phyloP scores from a whole-genome alignment of 2,113 vertebrate species.

The Anolis sagrei region DNA sequence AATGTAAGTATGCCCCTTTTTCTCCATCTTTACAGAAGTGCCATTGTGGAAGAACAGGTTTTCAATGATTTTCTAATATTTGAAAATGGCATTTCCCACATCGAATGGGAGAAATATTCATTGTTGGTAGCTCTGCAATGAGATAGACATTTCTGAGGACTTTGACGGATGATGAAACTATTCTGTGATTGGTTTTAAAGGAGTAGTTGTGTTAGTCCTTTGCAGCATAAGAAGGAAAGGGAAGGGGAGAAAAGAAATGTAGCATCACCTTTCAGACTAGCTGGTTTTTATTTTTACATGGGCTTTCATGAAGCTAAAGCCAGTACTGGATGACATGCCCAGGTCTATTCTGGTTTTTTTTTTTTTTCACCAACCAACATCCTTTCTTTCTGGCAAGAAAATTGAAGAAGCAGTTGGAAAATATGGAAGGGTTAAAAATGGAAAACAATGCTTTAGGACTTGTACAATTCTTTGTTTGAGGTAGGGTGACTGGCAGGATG shows the following conservation, averaged over 20 bases:
- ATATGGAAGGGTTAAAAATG: neutral
- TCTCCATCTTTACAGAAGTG: neutral
- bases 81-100: neutral
- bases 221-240: no score
- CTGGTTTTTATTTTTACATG: no score
- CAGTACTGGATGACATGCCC: no score
- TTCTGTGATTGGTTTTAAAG: no score
- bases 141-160: neutral
- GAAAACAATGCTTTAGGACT: neutral
- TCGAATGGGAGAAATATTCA: neutral
- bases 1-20: slow-evolving; percentile 75
- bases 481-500: neutral
- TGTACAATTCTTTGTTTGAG: neutral
- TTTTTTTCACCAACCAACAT: neutral
- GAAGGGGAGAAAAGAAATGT: no score
- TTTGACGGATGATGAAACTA: no score
- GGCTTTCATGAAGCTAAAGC: no score
- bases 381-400: neutral
- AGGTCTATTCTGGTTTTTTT: no score
- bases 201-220: no score
- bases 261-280: no score
- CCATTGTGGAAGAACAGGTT: neutral
- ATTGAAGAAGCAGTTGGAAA: neutral
- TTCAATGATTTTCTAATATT: neutral
- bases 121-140: neutral